Percentiles rank a stretch among this genome's conserved stretches.
phyloP scores from a whole-genome alignment of 2,888 invertebrate species.

The Drosophila infuscata region DNA sequence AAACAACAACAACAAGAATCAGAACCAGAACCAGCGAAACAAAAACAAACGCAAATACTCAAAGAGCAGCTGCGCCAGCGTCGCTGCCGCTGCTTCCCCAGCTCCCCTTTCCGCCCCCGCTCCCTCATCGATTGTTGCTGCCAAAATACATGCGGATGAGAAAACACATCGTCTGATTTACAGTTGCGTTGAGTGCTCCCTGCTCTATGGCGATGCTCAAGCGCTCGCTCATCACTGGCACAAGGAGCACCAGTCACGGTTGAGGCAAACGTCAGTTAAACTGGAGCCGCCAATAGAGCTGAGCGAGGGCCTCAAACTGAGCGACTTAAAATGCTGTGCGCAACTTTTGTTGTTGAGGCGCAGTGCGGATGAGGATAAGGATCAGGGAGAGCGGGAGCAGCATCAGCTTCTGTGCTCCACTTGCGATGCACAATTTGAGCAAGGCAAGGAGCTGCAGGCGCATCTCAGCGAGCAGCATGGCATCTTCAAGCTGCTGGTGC shows the following conservation, averaged over 20 bases:
- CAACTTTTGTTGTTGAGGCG: conserved; percentile 67
- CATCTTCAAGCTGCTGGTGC: conserved; percentile 61
- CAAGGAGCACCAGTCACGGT: conserved; percentile 60
- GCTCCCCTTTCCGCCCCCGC: conserved; percentile 12
- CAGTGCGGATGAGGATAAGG: conserved; percentile 10
- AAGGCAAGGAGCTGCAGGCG: conserved; percentile 67
- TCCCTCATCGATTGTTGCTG: conserved; percentile 17
- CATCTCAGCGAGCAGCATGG: conserved; percentile 79
- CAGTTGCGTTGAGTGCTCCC: conserved; percentile 73
- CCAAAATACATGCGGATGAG: conserved; percentile 70
- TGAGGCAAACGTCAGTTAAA: conserved; percentile 34
- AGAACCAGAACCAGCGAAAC: conserved; percentile 36
- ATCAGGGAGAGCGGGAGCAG: conserved; percentile 27
- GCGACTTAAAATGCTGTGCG: conserved; percentile 75
- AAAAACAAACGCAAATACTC: conserved; percentile 64
- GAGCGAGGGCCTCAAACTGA: conserved; percentile 25
- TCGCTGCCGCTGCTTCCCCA: conserved; percentile 37
- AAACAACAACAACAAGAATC: not conserved
- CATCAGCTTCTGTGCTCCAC: conserved; percentile 65
- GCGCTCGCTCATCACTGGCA: conserved; percentile 70
- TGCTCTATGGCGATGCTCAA: conserved; percentile 68
- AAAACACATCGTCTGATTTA: conserved; percentile 72
- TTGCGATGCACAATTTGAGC: conserved; percentile 75
- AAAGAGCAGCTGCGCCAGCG: conserved; percentile 57
- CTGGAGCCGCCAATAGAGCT: conserved; percentile 45